Percentiles rank a stretch among this genome's conserved stretches.
Evolutionary conservation across 2,113 vertebrate species (phyloP).

Genomic region (Echinops telfairi): DNA sequence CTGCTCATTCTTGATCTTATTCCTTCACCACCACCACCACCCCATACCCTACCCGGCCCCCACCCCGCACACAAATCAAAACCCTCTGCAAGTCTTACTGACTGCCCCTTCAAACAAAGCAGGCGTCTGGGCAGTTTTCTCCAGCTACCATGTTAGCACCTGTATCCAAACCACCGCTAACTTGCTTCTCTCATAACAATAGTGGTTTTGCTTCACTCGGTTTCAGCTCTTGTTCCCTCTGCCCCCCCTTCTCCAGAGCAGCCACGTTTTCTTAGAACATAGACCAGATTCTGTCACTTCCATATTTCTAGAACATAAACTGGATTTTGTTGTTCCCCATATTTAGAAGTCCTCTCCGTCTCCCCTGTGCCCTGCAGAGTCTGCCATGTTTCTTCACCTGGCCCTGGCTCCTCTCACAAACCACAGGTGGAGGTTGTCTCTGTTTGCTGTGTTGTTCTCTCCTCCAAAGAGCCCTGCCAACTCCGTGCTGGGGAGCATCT

Average conservation of each 20-base stretch:
- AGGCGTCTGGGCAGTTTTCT: not conserved
- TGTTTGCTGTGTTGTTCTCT: not conserved
- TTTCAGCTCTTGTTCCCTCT: not conserved
- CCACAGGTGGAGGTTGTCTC: not conserved
- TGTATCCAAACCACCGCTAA: not conserved
- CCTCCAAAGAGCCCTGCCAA: not conserved
- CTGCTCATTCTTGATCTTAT: not conserved
- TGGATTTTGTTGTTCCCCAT: too few relatives aligned
- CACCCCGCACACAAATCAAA: too few relatives aligned
- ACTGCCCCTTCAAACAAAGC: too few relatives aligned
- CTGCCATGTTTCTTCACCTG: not conserved
- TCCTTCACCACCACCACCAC: not conserved
- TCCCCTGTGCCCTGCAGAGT: not conserved
- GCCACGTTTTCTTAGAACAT: not conserved
- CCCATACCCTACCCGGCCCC: not conserved
- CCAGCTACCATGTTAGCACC: not conserved
- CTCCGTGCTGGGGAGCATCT: not conserved
- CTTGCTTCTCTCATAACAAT: not conserved
- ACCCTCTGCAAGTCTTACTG: too few relatives aligned
- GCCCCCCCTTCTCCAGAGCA: not conserved
- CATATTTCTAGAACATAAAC: too few relatives aligned
- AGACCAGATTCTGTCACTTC: not conserved
- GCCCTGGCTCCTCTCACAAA: not conserved
- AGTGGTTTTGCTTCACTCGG: not conserved
- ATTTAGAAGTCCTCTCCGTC: not conserved